Conservation (phyloP, 2,797 vertebrate genomes). For the Amphiprion clarkii region DNA sequence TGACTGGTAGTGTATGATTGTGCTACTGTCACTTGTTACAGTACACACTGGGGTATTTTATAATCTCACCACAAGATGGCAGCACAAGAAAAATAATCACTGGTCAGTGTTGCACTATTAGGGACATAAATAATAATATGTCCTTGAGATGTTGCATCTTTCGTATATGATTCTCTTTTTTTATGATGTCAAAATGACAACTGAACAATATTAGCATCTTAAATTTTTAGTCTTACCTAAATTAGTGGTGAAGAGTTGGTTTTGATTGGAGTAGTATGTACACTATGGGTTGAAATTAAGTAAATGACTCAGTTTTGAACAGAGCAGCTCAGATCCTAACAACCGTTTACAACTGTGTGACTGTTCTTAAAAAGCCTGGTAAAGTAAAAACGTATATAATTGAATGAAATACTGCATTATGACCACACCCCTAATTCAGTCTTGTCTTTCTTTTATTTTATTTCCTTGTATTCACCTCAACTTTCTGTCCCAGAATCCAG, state of each 20-base stretch:
- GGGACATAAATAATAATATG: not conserved
- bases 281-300: not conserved
- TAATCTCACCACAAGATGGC: conserved; percentile 76
- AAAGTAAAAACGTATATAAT: conserved; percentile 18
- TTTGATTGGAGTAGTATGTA: not conserved
- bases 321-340: not conserved
- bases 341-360: not conserved
- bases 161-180: not conserved
- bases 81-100: conserved; percentile 50
- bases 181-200: not conserved
- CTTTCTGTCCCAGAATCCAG: conserved; percentile 86
- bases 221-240: conserved; percentile 1
- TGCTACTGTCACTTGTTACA: not conserved
- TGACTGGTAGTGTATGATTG: not conserved
- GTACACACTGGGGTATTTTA: not conserved
- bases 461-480: conserved; percentile 21
- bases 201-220: not conserved
- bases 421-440: conserved; percentile 11
- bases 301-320: not conserved
- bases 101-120: not conserved
- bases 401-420: conserved; percentile 4
- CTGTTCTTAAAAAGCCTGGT: conserved; percentile 3
- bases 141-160: not conserved
- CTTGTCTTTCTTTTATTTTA: conserved; percentile 5
- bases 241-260: not conserved